phyloP scores from a whole-genome alignment of 2,113 vertebrate genomes.

The Mixornis gularis region DNA sequence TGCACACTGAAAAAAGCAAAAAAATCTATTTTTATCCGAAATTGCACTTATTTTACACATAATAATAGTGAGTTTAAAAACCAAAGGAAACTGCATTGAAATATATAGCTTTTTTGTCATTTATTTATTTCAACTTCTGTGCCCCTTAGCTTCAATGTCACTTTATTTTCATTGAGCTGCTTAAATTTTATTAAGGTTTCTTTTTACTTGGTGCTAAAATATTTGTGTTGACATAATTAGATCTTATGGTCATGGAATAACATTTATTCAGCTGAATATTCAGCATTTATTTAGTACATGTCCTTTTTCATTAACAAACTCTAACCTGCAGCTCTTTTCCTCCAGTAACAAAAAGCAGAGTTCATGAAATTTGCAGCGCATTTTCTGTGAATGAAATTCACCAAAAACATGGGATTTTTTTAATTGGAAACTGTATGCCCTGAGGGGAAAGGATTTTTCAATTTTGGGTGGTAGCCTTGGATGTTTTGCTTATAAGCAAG shows the following conservation, averaged over 20 bases:
- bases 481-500: background rate
- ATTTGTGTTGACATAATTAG: slow-evolving; percentile 39
- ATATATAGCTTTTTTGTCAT: background rate
- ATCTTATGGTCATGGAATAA: background rate
- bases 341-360: background rate
- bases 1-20: background rate
- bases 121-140: background rate
- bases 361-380: background rate
- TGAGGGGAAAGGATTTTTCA: background rate
- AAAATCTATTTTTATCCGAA: background rate
- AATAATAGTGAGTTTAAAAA: background rate
- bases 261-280: slow-evolving; percentile 35
- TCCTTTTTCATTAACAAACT: background rate
- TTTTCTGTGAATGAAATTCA: slow-evolving; percentile 5
- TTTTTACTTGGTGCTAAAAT: slow-evolving; percentile 35
- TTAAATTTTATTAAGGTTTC: slow-evolving; percentile 16
- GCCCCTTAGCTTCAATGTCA: background rate
- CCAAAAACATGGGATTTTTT: background rate
- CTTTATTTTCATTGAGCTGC: background rate
- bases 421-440: background rate
- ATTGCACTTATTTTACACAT: background rate
- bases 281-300: background rate
- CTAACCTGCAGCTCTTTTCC: background rate
- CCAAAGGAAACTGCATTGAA: background rate
- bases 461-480: background rate